phyloP scores from a whole-genome alignment of 2,113 vertebrate species.

The Ochotona princeps region DNA sequence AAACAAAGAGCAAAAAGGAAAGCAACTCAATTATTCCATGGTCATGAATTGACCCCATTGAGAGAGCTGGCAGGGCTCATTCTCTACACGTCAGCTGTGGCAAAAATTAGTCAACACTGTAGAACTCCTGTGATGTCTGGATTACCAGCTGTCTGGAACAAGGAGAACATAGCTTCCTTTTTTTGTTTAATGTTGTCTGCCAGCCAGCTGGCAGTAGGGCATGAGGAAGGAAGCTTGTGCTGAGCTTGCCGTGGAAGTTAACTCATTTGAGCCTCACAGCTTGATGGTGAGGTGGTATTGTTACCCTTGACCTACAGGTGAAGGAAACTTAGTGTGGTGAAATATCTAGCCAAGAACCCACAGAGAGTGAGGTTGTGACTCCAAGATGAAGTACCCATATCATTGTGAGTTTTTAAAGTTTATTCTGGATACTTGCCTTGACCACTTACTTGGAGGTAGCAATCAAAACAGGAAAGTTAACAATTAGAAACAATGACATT shows the following conservation, averaged over 20 bases:
- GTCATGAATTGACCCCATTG: not conserved
- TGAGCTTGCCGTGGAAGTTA: not conserved
- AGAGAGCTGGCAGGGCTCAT: not conserved
- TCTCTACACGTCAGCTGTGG: conserved; percentile 66
- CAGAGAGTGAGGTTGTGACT: not conserved
- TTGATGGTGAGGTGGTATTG: not conserved
- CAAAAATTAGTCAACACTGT: conserved; percentile 70
- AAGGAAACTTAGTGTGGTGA: not conserved
- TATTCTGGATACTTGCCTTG: no score
- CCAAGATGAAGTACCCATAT: not conserved
- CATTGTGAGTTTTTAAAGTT: not conserved
- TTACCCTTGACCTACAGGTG: not conserved
- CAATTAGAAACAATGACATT: conserved; percentile 12
- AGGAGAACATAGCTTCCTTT: conserved; percentile 72
- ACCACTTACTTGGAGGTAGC: not conserved
- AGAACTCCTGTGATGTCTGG: conserved; percentile 64
- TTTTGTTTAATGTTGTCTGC: conserved; percentile 21
- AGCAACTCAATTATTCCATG: conserved; percentile 7
- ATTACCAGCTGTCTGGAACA: conserved; percentile 79
- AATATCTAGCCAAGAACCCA: not conserved
- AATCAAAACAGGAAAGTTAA: not conserved
- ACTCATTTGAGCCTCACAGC: not conserved
- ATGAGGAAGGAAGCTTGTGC: conserved; percentile 44
- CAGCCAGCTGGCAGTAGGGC: conserved; percentile 58
- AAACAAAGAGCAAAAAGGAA: conserved; percentile 16